These are phyloP conservation scores for Aproaerema taeniolella DNA, from an alignment of 2,888 invertebrate species.

Conservation along the genomic window DNA sequence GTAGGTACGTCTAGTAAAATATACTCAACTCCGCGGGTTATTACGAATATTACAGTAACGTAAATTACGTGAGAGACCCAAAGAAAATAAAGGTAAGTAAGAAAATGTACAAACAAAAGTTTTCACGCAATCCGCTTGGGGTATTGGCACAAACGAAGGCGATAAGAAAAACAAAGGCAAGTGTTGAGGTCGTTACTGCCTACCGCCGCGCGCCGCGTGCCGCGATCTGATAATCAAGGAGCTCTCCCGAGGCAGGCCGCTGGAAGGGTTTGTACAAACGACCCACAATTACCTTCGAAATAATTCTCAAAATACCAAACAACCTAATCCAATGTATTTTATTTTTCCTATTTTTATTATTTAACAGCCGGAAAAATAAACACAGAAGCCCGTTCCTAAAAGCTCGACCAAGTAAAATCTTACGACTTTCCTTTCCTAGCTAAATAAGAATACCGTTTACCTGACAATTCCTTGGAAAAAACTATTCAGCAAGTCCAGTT, in stretches of 20 bases:
- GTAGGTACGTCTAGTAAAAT: too few species aligned
- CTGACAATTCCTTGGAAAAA: too few species aligned
- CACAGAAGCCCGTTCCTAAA: too few species aligned
- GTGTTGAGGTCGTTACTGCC: constrained; percentile 21
- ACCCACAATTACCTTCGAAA: constrained; percentile 25
- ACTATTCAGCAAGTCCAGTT: neutral
- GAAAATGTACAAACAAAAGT: neutral
- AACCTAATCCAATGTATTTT: too few species aligned
- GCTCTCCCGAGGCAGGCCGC: constrained; percentile 27
- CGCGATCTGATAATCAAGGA: constrained; percentile 26
- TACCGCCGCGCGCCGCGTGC: constrained; percentile 12
- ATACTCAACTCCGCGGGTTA: too few species aligned
- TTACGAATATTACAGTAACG: too few species aligned
- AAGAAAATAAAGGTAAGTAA: neutral
- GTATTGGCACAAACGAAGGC: constrained; percentile 7
- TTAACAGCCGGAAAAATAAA: too few species aligned
- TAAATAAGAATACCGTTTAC: too few species aligned
- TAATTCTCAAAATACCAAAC: neutral
- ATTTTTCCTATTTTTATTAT: too few species aligned
- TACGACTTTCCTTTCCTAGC: too few species aligned
- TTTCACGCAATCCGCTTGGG: constrained; percentile 2
- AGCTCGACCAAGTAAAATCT: too few species aligned
- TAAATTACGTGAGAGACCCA: too few species aligned
- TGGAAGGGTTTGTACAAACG: constrained; percentile 29
- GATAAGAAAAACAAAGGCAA: constrained; percentile 19